These are phyloP conservation scores for Porites lobata DNA, from an alignment of 92 coral and sea anemone genomes.

Conservation along the genomic window DNA sequence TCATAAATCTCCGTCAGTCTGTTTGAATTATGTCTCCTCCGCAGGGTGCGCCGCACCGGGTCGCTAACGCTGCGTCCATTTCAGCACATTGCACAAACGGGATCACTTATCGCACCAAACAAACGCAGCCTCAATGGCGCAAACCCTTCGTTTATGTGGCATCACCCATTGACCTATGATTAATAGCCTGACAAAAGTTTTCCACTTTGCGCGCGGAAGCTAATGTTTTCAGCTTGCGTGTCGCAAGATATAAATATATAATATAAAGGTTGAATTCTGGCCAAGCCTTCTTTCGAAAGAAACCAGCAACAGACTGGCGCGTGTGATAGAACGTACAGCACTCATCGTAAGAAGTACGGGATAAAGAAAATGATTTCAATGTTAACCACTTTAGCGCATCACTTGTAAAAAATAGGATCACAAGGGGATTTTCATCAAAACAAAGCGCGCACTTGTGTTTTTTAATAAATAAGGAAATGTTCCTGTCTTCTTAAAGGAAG, in stretches of 20 bases:
- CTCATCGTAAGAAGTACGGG: no score
- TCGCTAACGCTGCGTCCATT: slow-evolving; percentile 12
- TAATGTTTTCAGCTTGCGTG: slow-evolving; percentile 20
- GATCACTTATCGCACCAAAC: slow-evolving; percentile 35
- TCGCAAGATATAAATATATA: not conserved
- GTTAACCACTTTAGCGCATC: not conserved
- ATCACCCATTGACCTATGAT: slow-evolving; percentile 47
- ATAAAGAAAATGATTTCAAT: no score
- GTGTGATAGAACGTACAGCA: not conserved
- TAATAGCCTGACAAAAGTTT: slow-evolving; percentile 34
- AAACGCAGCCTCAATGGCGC: slow-evolving; percentile 44
- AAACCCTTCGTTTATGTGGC: slow-evolving; percentile 24
- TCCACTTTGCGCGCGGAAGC: slow-evolving; percentile 2
- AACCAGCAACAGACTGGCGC: not conserved
- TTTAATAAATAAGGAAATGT: no score
- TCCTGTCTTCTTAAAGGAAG: no score
- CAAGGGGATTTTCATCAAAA: not conserved
- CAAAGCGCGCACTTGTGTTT: no score
- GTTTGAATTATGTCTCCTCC: slow-evolving; percentile 17
- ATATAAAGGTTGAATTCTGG: not conserved
- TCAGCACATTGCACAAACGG: slow-evolving; percentile 51
- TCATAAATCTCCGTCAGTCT: slow-evolving; percentile 50
- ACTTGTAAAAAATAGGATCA: not conserved
- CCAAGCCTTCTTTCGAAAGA: slow-evolving; percentile 18
- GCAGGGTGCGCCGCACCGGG: slow-evolving; percentile 37